Evolutionary conservation across 2,888 invertebrate species (phyloP).

Genomic region (Eledona agricola): DNA sequence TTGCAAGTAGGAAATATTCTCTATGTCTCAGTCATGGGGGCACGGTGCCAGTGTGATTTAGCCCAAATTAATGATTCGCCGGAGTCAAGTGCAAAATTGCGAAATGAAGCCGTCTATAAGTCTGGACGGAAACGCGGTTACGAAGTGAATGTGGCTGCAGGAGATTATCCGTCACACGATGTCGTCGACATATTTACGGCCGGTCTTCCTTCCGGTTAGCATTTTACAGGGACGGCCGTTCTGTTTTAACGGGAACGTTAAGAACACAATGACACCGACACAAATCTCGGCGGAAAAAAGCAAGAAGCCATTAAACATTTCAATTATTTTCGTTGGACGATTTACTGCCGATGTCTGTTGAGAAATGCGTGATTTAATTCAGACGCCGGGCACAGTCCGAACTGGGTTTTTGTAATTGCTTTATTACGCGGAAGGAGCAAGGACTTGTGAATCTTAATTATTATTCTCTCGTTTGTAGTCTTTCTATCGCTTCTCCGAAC

Average conservation of each 20-base stretch:
- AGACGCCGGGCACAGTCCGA: conserved; percentile 33
- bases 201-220: conserved; percentile 53
- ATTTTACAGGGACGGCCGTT: conserved; percentile 45
- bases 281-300: conserved; percentile 25
- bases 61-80: not conserved
- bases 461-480: conserved; percentile 47
- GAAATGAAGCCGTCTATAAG: conserved; percentile 27
- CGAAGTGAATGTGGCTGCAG: conserved; percentile 25
- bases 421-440: conserved; percentile 54
- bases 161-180: conserved; percentile 49
- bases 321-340: conserved; percentile 20
- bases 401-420: conserved; percentile 49
- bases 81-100: conserved; percentile 11
- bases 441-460: conserved; percentile 57
- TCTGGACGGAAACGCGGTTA: conserved; percentile 24
- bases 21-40: too few species aligned
- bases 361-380: conserved; percentile 21
- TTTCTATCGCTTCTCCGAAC: conserved; percentile 37
- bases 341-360: conserved; percentile 9
- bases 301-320: conserved; percentile 31
- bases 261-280: conserved; percentile 36
- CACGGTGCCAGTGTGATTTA: too few species aligned
- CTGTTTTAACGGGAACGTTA: conserved; percentile 43
- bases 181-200: conserved; percentile 53
- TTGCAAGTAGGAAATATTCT: too few species aligned